These are phyloP conservation scores for Pampus argenteus DNA, from an alignment of 2,797 vertebrate genomes.

Conservation along the genomic window DNA sequence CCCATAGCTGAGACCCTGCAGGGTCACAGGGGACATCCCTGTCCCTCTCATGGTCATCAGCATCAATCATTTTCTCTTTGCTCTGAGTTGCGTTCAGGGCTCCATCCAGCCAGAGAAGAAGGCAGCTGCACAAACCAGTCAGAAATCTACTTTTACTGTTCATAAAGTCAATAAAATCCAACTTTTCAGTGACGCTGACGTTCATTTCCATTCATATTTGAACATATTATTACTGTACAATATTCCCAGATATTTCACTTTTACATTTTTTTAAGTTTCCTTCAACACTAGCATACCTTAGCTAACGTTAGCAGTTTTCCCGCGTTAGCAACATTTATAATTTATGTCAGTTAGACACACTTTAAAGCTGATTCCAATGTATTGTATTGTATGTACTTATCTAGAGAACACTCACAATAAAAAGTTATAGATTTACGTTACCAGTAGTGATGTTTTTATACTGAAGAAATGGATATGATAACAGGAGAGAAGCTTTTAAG, in stretches of 20 bases:
- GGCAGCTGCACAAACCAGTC: not conserved
- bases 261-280: no score
- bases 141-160: not conserved
- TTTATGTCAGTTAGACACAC: not conserved
- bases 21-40: not conserved
- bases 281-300: not conserved
- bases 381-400: no score
- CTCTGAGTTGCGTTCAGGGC: not conserved
- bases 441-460: not conserved
- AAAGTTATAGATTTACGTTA: not conserved
- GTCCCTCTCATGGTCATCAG: not conserved
- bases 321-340: not conserved
- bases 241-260: no score
- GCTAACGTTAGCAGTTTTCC: not conserved
- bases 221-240: no score
- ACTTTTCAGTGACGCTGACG: not conserved
- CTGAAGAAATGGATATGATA: no score
- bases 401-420: not conserved
- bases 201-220: no score
- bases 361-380: not conserved
- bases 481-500: no score
- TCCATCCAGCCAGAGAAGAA: slow-evolving; percentile 8
- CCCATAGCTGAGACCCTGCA: slow-evolving; percentile 12
- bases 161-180: not conserved
- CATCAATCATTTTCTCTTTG: not conserved